Base-by-base conservation (phyloP, 2,888 invertebrate genomes). In the Loripinus fragilis region DNA sequence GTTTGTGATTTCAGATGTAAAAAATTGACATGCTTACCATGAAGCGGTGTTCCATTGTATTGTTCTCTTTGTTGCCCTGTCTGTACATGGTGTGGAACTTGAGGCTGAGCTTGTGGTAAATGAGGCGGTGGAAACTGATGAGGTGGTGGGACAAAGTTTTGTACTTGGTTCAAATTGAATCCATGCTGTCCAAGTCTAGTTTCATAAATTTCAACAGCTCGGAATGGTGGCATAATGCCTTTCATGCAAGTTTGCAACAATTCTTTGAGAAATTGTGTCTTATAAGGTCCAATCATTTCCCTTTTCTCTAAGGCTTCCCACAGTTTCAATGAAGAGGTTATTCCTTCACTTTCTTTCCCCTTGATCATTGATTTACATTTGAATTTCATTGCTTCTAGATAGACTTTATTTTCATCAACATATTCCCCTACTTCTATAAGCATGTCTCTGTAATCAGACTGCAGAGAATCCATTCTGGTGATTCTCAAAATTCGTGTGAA, bases 271-370 rank as follows among this genome's bases (percentile, higher is more conserved):
- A 72, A 77, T 12, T 35, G n/a, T 68, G 48, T 33, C 17, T 77
- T 69, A 8, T 52, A 20, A 8, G 35, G 28, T 41, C 76, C 64
- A 38, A 77, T 55, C 17, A 45, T 50, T 42, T 77, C 76, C 50
- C 76, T 77, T 23, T 72, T 68, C 50, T 77, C 76, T n/a, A 77
- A 30, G 5, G 76, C 68, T 48, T 55, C 68, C 76, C 76, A 77
- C n/a, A 77, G 38, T 20, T 68, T 48, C 38, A 72, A n/a, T 10
- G 72, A 55, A 20, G 72, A 72, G 10, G 52, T 45, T 3, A 77
- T 77, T 23, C 72, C 42, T n/a, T 77, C 76, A 60, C 60, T 77
- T 60, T 77, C 76, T 42, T 72, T 55, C 17, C 72, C 68, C 38
- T 68, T 68, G 23, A 77, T 72, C 10, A 77, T 60, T 15, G 52